A percentile compares a stretch with the other conserved stretches of the same genome.
These are phyloP conservation scores for Pteropus alecto DNA, from an alignment of 2,113 vertebrate species.

Conservation along the genomic window DNA sequence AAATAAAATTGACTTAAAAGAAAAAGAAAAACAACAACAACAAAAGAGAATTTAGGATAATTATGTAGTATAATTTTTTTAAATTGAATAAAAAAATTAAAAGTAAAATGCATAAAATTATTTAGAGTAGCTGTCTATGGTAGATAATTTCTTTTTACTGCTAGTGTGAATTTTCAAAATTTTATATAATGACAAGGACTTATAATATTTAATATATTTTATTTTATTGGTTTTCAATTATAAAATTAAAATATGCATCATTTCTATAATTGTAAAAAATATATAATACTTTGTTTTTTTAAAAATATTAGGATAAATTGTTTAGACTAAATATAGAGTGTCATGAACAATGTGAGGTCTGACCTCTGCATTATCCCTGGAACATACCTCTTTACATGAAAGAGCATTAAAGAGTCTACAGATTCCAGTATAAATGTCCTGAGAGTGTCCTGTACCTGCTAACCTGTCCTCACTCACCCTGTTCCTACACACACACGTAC, in stretches of 20 bases:
- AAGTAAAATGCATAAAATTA: background rate
- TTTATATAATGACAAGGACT: background rate
- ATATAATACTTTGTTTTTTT: background rate
- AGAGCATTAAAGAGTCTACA: background rate
- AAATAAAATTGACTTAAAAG: slow-evolving; percentile 21
- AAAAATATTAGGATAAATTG: background rate
- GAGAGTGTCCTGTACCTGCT: background rate
- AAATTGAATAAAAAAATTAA: background rate
- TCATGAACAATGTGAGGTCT: background rate
- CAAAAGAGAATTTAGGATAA: background rate
- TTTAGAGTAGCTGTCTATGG: background rate
- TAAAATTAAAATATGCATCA: background rate
- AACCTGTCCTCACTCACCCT: background rate
- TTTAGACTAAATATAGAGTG: background rate
- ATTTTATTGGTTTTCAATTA: background rate
- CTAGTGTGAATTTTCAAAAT: background rate
- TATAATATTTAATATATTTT: background rate
- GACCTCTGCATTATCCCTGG: background rate
- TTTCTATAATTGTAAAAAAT: background rate
- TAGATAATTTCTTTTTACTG: background rate
- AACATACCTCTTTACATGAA: background rate
- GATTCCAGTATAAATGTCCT: background rate
- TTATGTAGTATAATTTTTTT: background rate
- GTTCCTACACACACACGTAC: no score
- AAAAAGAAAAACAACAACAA: background rate